Conservation (phyloP, 2,888 invertebrate genomes). For the Monopis laevigella region DNA sequence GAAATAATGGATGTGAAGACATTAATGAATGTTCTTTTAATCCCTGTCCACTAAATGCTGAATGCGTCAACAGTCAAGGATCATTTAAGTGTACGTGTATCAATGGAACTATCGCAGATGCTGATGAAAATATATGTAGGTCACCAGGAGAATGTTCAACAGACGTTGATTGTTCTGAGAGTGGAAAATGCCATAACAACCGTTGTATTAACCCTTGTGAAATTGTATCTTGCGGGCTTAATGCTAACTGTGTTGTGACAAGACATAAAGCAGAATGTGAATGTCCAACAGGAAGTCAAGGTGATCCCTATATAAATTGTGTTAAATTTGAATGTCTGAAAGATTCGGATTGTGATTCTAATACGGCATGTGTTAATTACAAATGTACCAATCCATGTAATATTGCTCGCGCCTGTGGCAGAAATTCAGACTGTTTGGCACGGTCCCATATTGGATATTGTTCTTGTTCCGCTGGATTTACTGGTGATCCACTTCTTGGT, state of each 20-base stretch:
- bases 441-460: conserved; percentile 84
- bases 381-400: conserved; percentile 86
- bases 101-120: conserved; percentile 83
- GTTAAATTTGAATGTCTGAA: conserved; percentile 79
- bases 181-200: conserved; percentile 78
- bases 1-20: conserved; percentile 77
- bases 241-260: conserved; percentile 77
- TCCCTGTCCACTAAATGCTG: conserved; percentile 83
- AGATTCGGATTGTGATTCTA: conserved; percentile 76
- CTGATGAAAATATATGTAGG: conserved; percentile 75
- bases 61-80: conserved; percentile 82
- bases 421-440: conserved; percentile 78
- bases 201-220: conserved; percentile 84
- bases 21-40: conserved; percentile 80
- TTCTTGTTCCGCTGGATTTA: conserved; percentile 83
- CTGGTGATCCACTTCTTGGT: conserved; percentile 87
- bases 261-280: conserved; percentile 78
- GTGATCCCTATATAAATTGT: conserved; percentile 80
- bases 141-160: conserved; percentile 84
- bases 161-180: conserved; percentile 80
- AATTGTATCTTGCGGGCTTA: conserved; percentile 73
- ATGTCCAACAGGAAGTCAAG: conserved; percentile 78
- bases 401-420: conserved; percentile 83
- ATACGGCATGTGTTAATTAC: conserved; percentile 80
- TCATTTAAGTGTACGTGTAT: conserved; percentile 81